These are phyloP conservation scores for Drosophila tristis DNA, from an alignment of 1,140 invertebrate species.

Conservation along the genomic window DNA sequence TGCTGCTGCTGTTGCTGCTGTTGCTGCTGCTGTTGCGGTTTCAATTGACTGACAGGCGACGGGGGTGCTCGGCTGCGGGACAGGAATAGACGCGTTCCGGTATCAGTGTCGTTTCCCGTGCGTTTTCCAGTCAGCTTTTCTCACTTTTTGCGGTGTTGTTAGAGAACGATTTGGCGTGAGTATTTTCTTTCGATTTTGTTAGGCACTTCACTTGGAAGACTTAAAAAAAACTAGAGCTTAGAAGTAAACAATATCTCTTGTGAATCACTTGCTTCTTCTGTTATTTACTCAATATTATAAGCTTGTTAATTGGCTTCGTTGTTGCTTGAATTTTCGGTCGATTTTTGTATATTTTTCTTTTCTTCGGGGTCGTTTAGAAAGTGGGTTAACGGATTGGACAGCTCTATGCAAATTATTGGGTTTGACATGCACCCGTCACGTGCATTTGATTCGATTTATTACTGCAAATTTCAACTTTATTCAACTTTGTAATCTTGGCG, in stretches of 20 bases:
- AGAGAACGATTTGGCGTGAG: conserved; percentile 15
- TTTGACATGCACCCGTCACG: conserved; percentile 23
- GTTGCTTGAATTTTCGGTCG: conserved; percentile 54
- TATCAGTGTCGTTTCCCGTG: conserved; percentile 66
- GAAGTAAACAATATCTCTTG: conserved; percentile 19
- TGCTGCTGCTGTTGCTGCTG: conserved; percentile 10
- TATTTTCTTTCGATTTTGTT: conserved; percentile 48
- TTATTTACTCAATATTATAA: conserved; percentile 59
- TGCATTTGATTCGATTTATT: conserved; percentile 63
- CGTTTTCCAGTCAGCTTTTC: conserved; percentile 60
- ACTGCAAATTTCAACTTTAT: conserved; percentile 74
- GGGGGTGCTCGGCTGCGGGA: conserved; percentile 9
- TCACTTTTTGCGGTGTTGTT: conserved; percentile 23
- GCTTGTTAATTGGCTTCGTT: conserved; percentile 74
- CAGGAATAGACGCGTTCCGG: conserved; percentile 36
- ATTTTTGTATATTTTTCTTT: conserved; percentile 47
- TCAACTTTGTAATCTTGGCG: conserved; percentile 68
- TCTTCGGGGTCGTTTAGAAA: conserved; percentile 71
- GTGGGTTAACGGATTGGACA: conserved; percentile 66
- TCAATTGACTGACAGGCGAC: conserved; percentile 36
- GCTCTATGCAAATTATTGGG: conserved; percentile 64
- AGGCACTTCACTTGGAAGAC: conserved; percentile 37
- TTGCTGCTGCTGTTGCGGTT: conserved; percentile 55
- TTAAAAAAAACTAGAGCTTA: conserved; percentile 45
- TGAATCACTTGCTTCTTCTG: conserved; percentile 62